These are phyloP conservation scores for Phytoseiulus persimilis DNA, from an alignment of 2,888 invertebrate species.

Conservation along the genomic window DNA sequence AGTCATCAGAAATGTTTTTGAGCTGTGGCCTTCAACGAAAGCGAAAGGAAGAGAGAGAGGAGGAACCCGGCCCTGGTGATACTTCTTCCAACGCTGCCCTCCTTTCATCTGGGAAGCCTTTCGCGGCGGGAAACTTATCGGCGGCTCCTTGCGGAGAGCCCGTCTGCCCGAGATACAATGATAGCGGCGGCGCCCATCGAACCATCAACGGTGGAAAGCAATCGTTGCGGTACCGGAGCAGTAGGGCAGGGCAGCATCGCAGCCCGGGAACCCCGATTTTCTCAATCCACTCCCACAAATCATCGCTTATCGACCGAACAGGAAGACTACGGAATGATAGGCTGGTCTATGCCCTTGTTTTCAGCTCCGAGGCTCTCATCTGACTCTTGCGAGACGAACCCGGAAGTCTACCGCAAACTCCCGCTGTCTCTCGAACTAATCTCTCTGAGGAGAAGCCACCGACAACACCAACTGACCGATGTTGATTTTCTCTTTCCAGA, in stretches of 20 bases:
- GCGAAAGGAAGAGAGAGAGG: too few species aligned
- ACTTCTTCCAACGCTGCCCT: background rate
- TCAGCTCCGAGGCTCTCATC: background rate
- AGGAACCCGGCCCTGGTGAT: too few species aligned
- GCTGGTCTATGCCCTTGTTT: background rate
- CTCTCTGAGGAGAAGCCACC: background rate
- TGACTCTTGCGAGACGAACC: too few species aligned
- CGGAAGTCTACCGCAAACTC: background rate
- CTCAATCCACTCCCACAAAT: slow-evolving; percentile 19
- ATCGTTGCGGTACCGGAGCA: background rate
- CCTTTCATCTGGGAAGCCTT: background rate
- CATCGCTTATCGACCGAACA: slow-evolving; percentile 14
- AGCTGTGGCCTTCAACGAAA: too few species aligned
- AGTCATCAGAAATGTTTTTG: too few species aligned
- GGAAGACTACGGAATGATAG: background rate
- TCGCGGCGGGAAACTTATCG: background rate
- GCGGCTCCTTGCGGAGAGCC: background rate
- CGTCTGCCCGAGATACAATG: background rate
- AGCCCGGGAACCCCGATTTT: background rate
- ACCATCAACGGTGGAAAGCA: background rate
- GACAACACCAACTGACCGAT: background rate
- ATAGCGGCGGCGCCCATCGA: background rate
- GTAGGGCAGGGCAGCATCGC: background rate
- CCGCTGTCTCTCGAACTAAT: background rate
- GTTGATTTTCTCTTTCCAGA: background rate